Conservation (phyloP, 2,888 invertebrate genomes). For the Yponomeuta evonymella region DNA sequence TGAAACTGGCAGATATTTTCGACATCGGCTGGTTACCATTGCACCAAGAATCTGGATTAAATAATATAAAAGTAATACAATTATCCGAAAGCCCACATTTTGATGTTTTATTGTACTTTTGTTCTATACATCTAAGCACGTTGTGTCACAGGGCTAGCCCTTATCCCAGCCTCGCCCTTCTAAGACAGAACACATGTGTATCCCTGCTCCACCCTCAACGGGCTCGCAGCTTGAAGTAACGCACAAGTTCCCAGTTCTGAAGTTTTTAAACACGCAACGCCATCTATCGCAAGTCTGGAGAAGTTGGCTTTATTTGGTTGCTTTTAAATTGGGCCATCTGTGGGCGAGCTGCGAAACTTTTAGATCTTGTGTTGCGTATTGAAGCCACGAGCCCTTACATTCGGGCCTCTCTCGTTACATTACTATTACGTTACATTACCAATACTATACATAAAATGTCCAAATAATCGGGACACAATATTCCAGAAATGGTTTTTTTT, state of each 20-base stretch:
- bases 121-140: background rate
- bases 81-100: too few species aligned
- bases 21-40: too few species aligned
- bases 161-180: background rate
- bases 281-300: background rate
- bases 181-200: background rate
- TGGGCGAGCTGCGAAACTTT: background rate
- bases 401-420: background rate
- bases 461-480: constrained; percentile 67
- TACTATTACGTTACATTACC: constrained; percentile 26
- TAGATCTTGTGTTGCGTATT: background rate
- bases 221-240: background rate
- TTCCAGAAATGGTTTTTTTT: constrained; percentile 61
- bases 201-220: background rate
- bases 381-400: background rate
- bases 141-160: background rate
- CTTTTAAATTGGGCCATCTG: background rate
- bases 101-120: background rate
- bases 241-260: background rate
- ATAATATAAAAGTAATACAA: too few species aligned
- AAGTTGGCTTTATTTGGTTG: background rate
- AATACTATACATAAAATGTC: constrained; percentile 65
- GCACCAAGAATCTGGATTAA: too few species aligned
- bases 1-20: too few species aligned
- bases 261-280: background rate